Base-by-base conservation (phyloP, 2,888 invertebrate genomes). In the Eupithecia abbreviata region DNA sequence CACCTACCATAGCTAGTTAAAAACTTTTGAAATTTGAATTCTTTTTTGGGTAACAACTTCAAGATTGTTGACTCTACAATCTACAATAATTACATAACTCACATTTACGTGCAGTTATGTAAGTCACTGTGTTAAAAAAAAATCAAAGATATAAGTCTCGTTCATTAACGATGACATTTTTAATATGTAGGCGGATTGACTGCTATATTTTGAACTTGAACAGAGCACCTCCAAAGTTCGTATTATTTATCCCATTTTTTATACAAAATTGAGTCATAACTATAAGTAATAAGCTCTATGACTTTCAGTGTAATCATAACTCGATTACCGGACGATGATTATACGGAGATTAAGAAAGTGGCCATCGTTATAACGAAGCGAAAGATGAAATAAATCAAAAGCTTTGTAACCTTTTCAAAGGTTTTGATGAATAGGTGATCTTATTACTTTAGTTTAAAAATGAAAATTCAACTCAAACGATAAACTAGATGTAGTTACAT, bases 301-400 rank as follows among this genome's bases (percentile, higher is more conserved):
- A 18, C 15, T 13, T 75, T 77, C 78, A 75, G 49, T 70, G 82
- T 74, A 79, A 82, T 80, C 76, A 79, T 73, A 76, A 73, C 55
- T 70, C 73, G 45, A 62, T 71, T 72, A 65, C 58, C 30, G 30
- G 42, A 15, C 45, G 72, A 76, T 81, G 77, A 81, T 78, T 76
- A 77, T 77, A 80, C 72, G 65, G 70, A 73, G 72, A 71, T 79
- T 77, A 77, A 73, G 79, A 80, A 79, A 76, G 78, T 62, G 62
- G 72, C 51, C 65, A 74, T 74, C 76, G 75, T 72, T 75, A 78
- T 82, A 75, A 77, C 72, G 65, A 76, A 68, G 65, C 45, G 58
- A 69, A 73, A 41, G n/a, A 73, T 79, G 67, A 78, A 78, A 81
- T 82, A 81, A 80, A 77, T 74, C 55, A 77, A 58, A 58, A 58